These are phyloP conservation scores for Neodon shergylaensis DNA, from an alignment of 2,113 vertebrate species.

Conservation along the genomic window DNA sequence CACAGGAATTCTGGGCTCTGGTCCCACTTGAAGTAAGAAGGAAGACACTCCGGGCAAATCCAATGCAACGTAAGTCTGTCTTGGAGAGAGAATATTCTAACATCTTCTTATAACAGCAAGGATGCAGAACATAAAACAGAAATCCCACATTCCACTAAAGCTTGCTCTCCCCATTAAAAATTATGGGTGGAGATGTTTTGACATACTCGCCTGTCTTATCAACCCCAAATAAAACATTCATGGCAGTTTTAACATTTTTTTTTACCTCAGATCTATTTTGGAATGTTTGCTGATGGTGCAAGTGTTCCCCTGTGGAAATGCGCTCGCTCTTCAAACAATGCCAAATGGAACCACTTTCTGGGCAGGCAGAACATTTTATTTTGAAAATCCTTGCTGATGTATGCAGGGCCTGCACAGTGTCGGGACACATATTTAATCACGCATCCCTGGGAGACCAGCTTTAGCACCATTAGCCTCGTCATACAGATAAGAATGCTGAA, in stretches of 20 bases:
- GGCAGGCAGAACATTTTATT: slow-evolving; percentile 72
- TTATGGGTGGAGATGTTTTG: slow-evolving; percentile 65
- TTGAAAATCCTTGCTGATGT: slow-evolving; percentile 65
- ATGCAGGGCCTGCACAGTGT: slow-evolving; percentile 59
- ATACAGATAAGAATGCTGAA: slow-evolving; percentile 75
- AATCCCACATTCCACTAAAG: slow-evolving; percentile 50
- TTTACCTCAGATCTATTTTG: slow-evolving; percentile 68
- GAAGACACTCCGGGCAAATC: not conserved
- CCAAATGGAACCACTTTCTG: slow-evolving; percentile 71
- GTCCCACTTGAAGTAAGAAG: not conserved
- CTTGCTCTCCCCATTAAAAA: slow-evolving; percentile 69
- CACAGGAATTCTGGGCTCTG: slow-evolving; percentile 54
- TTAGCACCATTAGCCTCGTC: slow-evolving; percentile 61
- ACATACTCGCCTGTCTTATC: slow-evolving; percentile 74
- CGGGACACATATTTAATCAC: slow-evolving; percentile 74
- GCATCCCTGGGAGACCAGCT: slow-evolving; percentile 60
- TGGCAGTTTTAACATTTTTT: slow-evolving; percentile 60
- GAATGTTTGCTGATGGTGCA: slow-evolving; percentile 72
- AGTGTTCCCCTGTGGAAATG: slow-evolving; percentile 58
- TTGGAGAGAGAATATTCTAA: slow-evolving; percentile 25
- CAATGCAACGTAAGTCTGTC: not conserved
- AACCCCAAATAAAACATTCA: slow-evolving; percentile 67
- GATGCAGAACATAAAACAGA: not conserved
- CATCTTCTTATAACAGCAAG: not conserved
- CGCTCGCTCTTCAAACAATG: slow-evolving; percentile 71